These are phyloP conservation scores for Dolomedes plantarius DNA, from an alignment of 2,888 invertebrate species.

Conservation along the genomic window DNA sequence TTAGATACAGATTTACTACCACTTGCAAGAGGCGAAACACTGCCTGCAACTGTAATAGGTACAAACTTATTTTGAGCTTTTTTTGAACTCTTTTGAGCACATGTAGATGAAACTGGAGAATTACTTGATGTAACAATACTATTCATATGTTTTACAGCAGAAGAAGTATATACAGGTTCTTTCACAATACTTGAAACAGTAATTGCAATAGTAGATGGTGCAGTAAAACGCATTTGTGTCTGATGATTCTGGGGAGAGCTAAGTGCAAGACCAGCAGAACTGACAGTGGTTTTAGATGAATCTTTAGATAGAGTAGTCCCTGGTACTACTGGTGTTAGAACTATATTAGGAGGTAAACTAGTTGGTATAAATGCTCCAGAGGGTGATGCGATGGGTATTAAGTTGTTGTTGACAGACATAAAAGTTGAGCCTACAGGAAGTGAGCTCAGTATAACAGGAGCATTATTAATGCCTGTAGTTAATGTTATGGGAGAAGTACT, in stretches of 20 bases:
- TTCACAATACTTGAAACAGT: neutral
- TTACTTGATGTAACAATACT: neutral
- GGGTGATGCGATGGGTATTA: slow-evolving; percentile 35
- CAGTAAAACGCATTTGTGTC: neutral
- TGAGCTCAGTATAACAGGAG: neutral
- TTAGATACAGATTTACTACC: too few relatives aligned
- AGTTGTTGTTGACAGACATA: slow-evolving; percentile 39
- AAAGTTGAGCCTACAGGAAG: slow-evolving; percentile 22
- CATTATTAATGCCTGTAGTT: neutral
- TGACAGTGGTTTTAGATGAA: neutral
- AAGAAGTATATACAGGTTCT: neutral
- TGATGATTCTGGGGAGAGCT: neutral
- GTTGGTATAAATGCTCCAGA: slow-evolving; percentile 12
- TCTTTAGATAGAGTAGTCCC: neutral
- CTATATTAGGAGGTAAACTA: slow-evolving; percentile 8
- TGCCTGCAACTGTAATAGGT: neutral
- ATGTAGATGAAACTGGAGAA: neutral
- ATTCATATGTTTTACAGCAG: neutral
- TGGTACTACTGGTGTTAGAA: neutral
- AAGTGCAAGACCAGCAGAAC: neutral
- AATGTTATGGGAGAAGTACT: neutral
- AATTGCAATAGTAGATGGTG: neutral
- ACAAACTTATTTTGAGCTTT: neutral
- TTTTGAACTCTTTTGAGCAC: neutral
- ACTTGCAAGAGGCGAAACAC: neutral